Conservation (phyloP, 2,113 vertebrate species). For the Mesocricetus auratus region DNA sequence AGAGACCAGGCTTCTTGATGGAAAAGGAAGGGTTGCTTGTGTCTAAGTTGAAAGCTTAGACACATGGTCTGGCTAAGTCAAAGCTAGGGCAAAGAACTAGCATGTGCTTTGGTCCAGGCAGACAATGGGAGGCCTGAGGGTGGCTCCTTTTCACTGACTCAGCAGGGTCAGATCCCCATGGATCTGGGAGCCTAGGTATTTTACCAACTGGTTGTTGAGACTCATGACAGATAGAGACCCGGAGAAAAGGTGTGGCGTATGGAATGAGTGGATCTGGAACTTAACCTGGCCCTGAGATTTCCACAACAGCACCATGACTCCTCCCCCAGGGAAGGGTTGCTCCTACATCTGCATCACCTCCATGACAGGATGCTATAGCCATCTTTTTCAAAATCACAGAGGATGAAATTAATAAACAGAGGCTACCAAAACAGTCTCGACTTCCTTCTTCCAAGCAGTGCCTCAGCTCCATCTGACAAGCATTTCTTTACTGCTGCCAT, state of each 20-base stretch:
- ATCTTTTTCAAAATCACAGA: conserved; percentile 15
- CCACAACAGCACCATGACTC: background rate
- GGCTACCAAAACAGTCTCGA: background rate
- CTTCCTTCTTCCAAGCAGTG: background rate
- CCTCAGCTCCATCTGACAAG: background rate
- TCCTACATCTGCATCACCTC: background rate
- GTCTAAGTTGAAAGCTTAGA: background rate
- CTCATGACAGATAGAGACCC: background rate
- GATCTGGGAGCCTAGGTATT: background rate
- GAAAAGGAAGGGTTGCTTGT: background rate
- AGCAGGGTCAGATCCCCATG: background rate
- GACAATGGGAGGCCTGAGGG: background rate
- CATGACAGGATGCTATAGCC: background rate
- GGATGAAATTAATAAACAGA: conserved; percentile 8
- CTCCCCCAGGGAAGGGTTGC: background rate
- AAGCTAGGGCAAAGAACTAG: background rate
- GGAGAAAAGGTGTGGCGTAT: background rate
- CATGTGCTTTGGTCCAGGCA: background rate
- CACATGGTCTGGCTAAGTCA: background rate
- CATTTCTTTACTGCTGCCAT: background rate
- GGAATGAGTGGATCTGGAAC: background rate
- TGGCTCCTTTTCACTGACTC: background rate
- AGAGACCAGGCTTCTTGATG: background rate
- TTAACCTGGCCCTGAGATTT: background rate
- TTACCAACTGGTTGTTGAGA: background rate